Percentiles rank a stretch among this genome's conserved stretches.
Conservation (phyloP, 1,140 invertebrate genomes). For the Coelopa frigida region DNA sequence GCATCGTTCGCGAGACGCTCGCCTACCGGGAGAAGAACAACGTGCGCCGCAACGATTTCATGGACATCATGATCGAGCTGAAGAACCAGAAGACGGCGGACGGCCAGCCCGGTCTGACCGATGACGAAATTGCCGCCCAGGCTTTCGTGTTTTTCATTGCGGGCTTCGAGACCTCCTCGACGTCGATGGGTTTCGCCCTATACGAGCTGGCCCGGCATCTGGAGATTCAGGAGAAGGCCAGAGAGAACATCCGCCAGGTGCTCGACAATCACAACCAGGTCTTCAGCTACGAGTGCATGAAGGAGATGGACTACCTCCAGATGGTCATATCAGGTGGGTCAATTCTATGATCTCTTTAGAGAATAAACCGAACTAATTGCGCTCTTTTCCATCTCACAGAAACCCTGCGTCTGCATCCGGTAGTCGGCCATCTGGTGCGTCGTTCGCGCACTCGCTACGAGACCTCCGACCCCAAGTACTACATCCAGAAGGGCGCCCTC, state of each 20-base stretch:
- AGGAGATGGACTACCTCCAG: slow-evolving; percentile 36
- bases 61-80: slow-evolving; percentile 41
- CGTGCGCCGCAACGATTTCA: slow-evolving; percentile 42
- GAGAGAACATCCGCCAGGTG: slow-evolving; percentile 45
- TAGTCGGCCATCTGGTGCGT: slow-evolving; percentile 36
- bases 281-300: slow-evolving; percentile 35
- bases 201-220: slow-evolving; percentile 43
- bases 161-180: slow-evolving; percentile 38
- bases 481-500: slow-evolving; percentile 48
- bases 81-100: slow-evolving; percentile 21
- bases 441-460: slow-evolving; percentile 41
- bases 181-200: slow-evolving; percentile 44
- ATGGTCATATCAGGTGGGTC: slow-evolving; percentile 36
- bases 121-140: slow-evolving; percentile 38
- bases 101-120: slow-evolving; percentile 22
- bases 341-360: background rate
- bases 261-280: slow-evolving; percentile 14
- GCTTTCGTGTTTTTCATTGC: slow-evolving; percentile 37
- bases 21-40: slow-evolving; percentile 40
- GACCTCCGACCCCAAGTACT: slow-evolving; percentile 44
- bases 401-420: slow-evolving; percentile 48
- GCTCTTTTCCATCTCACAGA: slow-evolving; percentile 24
- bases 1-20: slow-evolving; percentile 36
- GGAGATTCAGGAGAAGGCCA: slow-evolving; percentile 46
- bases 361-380: too few relatives aligned